Evolutionary conservation across 2,888 invertebrate genomes (phyloP), one percentile per base, ranked within the genome.

Genomic region (Suillia variegata): DNA sequence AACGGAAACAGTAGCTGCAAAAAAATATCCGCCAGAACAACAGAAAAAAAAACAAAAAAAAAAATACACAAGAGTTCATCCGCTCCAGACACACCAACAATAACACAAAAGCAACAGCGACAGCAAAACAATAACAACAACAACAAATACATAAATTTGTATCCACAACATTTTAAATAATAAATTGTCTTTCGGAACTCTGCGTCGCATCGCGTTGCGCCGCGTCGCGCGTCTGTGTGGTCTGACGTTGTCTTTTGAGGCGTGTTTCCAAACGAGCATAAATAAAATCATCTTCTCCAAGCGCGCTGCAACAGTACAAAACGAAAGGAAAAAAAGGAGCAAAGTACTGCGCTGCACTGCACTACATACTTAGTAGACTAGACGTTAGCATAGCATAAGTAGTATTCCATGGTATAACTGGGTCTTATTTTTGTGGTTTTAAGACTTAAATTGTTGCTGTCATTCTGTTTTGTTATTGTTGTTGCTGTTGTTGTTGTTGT

Each of bases 31-130:
- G 38, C 38, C 38, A 38, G 18, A 45, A 13, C 26, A 38, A 38
- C n/a, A 38, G n/a, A 38, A n/a, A 38, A 38, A n/a, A 13, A 38
- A 38, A 38, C n/a, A 38, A 38, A 38, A 38, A 38, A 31, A n/a
- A 38, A n/a, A 45, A 45, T 18, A 13, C n/a, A 45, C 3, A 45
- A 5, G 45, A 18, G 18, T 45, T 17, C 61, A 64, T 64, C 61
- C 59, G 56, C 54, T 54, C 24, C 59, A 47, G 47, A 56, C 59
- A n/a, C n/a, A 51, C 31, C 34, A 33, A 38, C 55, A 52, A 24
- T 42, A 51, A 20, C 18, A 51, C 48, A 49, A 48, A 15, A 53
- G 48, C 48, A 59, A 53, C 17, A 22, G 53, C 53, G 38, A 49
- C 49, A 47, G 13, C 17, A 47, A n/a, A 22, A 38, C 53, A 53